These are phyloP conservation scores for Zaprionus obscuricornis DNA, from an alignment of 2,888 invertebrate species.

Conservation along the genomic window DNA sequence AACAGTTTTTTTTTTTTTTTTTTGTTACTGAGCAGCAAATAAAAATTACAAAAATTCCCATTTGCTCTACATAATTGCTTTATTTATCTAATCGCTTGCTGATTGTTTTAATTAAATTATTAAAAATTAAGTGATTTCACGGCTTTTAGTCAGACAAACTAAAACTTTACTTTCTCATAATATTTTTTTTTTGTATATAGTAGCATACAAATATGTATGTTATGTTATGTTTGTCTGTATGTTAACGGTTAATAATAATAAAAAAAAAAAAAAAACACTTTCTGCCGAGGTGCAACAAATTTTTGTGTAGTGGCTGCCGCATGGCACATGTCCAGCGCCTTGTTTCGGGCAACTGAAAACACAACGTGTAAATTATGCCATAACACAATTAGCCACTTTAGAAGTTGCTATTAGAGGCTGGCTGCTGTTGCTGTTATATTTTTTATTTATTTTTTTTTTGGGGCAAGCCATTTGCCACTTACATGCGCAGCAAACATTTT, in stretches of 20 bases:
- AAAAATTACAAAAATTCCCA: no score
- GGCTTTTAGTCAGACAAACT: not conserved
- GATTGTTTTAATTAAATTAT: no score
- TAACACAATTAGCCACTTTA: conserved; percentile 78
- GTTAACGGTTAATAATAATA: no score
- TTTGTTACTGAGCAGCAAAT: no score
- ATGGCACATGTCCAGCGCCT: conserved; percentile 73
- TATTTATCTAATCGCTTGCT: no score
- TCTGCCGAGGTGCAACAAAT: conserved; percentile 43
- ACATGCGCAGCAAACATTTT: conserved; percentile 67
- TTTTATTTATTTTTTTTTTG: conserved; percentile 22
- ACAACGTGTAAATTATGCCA: conserved; percentile 77
- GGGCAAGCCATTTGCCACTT: conserved; percentile 67
- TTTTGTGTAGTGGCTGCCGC: conserved; percentile 51
- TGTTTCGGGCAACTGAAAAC: conserved; percentile 71
- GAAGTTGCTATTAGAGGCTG: conserved; percentile 55
- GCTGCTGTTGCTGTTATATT: conserved; percentile 25
- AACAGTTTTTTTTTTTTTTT: no score
- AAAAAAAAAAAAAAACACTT: no score
- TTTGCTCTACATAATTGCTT: no score
- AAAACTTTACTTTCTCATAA: not conserved
- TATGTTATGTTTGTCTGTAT: no score
- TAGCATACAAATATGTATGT: no score
- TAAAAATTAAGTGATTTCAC: no score
- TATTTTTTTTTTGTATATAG: no score